Percentiles rank a stretch among this genome's conserved stretches.
These are phyloP conservation scores for Microcebus griseorufus DNA, from an alignment of 2,113 vertebrate genomes.

Conservation along the genomic window DNA sequence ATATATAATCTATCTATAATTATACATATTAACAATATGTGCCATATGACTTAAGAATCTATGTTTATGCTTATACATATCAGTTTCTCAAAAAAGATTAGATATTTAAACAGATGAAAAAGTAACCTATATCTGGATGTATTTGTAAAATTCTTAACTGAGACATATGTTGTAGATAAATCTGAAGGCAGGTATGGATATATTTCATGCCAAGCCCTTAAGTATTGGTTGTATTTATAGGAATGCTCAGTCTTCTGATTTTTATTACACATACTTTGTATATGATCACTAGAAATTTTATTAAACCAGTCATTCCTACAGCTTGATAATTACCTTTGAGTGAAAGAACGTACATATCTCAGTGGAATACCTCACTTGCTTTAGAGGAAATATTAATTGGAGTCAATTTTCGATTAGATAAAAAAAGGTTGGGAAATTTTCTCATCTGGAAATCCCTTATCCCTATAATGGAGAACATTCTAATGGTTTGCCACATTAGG, in stretches of 20 bases:
- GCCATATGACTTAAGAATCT: not conserved
- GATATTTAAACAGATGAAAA: not conserved
- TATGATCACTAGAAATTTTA: conserved; percentile 66
- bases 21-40: not conserved
- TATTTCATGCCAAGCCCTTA: not conserved
- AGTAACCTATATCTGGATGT: not conserved
- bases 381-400: conserved; percentile 74
- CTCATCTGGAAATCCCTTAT: conserved; percentile 20
- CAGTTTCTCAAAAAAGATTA: not conserved
- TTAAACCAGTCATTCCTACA: conserved; percentile 59
- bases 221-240: conserved; percentile 6
- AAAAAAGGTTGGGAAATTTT: conserved; percentile 47
- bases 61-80: not conserved
- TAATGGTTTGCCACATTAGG: not conserved
- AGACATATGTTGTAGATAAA: not conserved
- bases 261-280: conserved; percentile 18
- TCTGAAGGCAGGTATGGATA: not conserved
- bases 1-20: not conserved
- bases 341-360: conserved; percentile 47
- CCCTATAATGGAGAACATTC: not conserved
- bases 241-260: not conserved
- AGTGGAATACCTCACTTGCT: conserved; percentile 48
- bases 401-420: conserved; percentile 66
- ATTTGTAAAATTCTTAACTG: conserved; percentile 28
- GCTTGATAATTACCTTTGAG: conserved; percentile 74